These are phyloP conservation scores for Phyllopteryx taeniolatus DNA, from an alignment of 2,113 vertebrate genomes.

Conservation along the genomic window DNA sequence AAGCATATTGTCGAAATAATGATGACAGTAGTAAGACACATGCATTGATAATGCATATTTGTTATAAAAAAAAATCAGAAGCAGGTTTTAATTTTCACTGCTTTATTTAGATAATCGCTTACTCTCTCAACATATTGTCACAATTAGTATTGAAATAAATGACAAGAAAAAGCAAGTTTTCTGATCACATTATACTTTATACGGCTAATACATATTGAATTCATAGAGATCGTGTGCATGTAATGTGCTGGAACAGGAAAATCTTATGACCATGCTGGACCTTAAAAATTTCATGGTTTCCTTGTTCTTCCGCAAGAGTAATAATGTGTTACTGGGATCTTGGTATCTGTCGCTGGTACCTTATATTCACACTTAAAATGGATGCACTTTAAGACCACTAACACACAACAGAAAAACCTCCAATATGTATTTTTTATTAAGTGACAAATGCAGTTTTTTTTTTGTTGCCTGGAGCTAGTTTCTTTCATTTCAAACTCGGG, in stretches of 20 bases:
- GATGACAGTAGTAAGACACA: no score
- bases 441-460: constrained; percentile 59
- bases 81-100: no score
- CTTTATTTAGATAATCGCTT: no score
- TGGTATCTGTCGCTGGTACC: constrained; percentile 42
- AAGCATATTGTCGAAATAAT: neutral
- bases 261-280: constrained; percentile 40
- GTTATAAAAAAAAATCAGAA: no score
- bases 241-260: constrained; percentile 29
- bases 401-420: constrained; percentile 20
- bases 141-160: neutral
- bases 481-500: constrained; percentile 62
- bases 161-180: neutral
- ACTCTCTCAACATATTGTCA: neutral
- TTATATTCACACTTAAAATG: constrained; percentile 54
- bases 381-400: constrained; percentile 38
- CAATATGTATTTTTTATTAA: constrained; percentile 59
- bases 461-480: constrained; percentile 35
- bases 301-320: constrained; percentile 43
- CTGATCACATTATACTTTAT: neutral
- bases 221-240: neutral
- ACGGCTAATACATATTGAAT: neutral
- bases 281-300: constrained; percentile 37
- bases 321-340: constrained; percentile 52
- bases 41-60: no score